These are phyloP conservation scores for Notiomystis cincta DNA, from an alignment of 2,113 vertebrate genomes.

Conservation along the genomic window DNA sequence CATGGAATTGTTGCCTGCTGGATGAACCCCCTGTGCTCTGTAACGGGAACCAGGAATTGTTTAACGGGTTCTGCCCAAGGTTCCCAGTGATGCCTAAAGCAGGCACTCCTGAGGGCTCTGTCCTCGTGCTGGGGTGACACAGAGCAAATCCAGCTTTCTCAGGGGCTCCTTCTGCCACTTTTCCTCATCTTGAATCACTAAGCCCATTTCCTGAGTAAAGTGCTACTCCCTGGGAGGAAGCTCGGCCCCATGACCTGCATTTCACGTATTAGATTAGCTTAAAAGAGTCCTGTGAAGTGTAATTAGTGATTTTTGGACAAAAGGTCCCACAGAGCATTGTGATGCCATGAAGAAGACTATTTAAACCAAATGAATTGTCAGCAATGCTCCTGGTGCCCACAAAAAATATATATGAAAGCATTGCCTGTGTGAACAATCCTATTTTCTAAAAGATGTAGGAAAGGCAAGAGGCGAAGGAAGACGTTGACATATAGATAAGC, in stretches of 20 bases:
- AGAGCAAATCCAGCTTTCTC: neutral
- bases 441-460: neutral
- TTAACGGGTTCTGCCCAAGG: neutral
- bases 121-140: constrained; percentile 2
- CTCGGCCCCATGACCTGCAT: neutral
- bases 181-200: constrained; percentile 45
- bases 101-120: neutral
- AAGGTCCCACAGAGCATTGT: neutral
- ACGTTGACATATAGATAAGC: neutral
- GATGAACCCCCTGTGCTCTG: neutral
- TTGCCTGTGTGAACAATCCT: neutral
- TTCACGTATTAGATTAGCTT: constrained; percentile 26
- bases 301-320: constrained; percentile 29
- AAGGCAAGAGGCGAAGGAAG: neutral
- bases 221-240: constrained; percentile 25
- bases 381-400: neutral
- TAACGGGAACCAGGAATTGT: neutral
- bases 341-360: neutral
- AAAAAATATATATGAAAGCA: neutral
- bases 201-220: constrained; percentile 47
- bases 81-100: neutral
- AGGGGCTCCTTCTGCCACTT: neutral
- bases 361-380: neutral
- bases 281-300: constrained; percentile 11
- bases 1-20: neutral